Evolutionary conservation across 2,888 invertebrate genomes (phyloP), one percentile per base, ranked within the genome.

Genomic region (Glomeris marginata): DNA sequence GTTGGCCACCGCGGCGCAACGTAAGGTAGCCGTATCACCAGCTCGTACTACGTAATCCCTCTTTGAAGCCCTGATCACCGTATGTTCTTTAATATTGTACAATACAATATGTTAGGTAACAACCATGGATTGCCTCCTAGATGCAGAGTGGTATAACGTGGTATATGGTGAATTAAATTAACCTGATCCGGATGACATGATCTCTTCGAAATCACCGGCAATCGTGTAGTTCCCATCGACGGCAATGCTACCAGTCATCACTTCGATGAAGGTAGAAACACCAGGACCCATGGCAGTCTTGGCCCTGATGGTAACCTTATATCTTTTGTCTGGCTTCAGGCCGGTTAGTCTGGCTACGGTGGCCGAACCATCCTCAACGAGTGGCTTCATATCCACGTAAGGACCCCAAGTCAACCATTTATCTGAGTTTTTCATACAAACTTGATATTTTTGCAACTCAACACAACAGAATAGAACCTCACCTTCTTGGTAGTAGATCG

Each of bases 1-100:
- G 69, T 99, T 97, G 0, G 85, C 77, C 49, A 86, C 81, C 8
- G 94, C 94, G 65, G 90, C 90, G 66, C 95, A 97, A 42, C 90
- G 78, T 74, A 73, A 72, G 2, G 91, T 94, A 1, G 92, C 94
- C 15, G 84, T 81, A 11, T 79, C 76, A 11, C 86, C 87, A 13
- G 90, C 91, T 4, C 81, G 79, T 0, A 92, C 88, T 69, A 94
- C 94, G 64, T 91, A 88, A 68, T 91, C 83, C 61, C 86, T 81
- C 0, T 95, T 95, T 59, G 76, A 77, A 63, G 88, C 85, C 0
- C 82, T 84, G 53, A 92, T 92, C 54, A 76, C 74, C 0, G 94
- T 94, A 22, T 33, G 46, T 53, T 82, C 76, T 73, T 86, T 36
- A 64, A 15, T 5, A 1, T 40, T 8, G 3, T 13, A 16, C 11